Evolutionary conservation across 1,140 invertebrate species (phyloP).

Genomic region (Nomia melanderi): DNA sequence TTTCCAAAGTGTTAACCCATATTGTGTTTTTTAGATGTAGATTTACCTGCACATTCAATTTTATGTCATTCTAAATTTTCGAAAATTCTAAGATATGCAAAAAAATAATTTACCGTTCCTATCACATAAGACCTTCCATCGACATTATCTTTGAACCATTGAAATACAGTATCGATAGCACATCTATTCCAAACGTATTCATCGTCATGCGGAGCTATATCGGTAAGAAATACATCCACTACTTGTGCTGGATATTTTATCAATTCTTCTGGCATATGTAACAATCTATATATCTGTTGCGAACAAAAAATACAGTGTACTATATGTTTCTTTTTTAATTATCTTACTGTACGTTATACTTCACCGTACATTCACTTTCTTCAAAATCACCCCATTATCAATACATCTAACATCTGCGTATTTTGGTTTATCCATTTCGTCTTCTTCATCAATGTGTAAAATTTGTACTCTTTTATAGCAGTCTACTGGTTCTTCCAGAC

Average conservation of each 20-base stretch:
- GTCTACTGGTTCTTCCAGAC: slow-evolving; percentile 64
- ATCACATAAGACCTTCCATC: slow-evolving; percentile 61
- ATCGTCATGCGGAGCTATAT: slow-evolving; percentile 71
- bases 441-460: slow-evolving; percentile 57
- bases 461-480: slow-evolving; percentile 72
- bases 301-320: slow-evolving; percentile 18
- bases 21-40: slow-evolving; percentile 73
- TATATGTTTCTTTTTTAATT: slow-evolving; percentile 1
- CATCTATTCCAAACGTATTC: slow-evolving; percentile 74
- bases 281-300: slow-evolving; percentile 63
- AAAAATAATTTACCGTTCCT: slow-evolving; percentile 66
- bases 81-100: background rate
- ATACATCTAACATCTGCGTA: slow-evolving; percentile 68
- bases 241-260: slow-evolving; percentile 61
- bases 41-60: slow-evolving; percentile 64
- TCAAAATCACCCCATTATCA: slow-evolving; percentile 68
- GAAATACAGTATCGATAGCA: slow-evolving; percentile 53
- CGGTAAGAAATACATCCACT: slow-evolving; percentile 73
- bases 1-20: slow-evolving; percentile 74
- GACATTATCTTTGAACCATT: slow-evolving; percentile 70
- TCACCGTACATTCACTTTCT: slow-evolving; percentile 60
- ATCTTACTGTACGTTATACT: slow-evolving; percentile 4
- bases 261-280: slow-evolving; percentile 71
- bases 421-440: slow-evolving; percentile 42
- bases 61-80: background rate